Percentiles rank a stretch among this genome's conserved stretches.
These are phyloP conservation scores for Cetonia aurata DNA, from an alignment of 2,888 invertebrate species.

Conservation along the genomic window DNA sequence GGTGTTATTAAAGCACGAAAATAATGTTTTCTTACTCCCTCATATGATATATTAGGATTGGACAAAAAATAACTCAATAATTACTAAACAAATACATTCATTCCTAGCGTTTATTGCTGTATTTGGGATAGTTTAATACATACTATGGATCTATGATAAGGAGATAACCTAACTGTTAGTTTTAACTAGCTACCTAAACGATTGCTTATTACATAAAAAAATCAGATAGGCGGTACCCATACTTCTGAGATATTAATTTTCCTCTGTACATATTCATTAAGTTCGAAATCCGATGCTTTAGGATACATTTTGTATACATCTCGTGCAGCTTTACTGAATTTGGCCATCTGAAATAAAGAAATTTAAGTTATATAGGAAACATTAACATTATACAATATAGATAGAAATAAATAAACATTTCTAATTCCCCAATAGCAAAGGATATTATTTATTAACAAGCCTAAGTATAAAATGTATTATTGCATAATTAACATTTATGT, in stretches of 20 bases:
- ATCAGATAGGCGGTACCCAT: constrained; percentile 70
- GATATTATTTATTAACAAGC: too few species aligned
- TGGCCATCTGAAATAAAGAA: constrained; percentile 62
- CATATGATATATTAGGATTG: too few species aligned
- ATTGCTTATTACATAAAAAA: too few species aligned
- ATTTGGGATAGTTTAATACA: too few species aligned
- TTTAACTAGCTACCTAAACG: too few species aligned
- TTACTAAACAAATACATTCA: too few species aligned
- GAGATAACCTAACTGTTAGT: too few species aligned
- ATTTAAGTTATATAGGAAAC: background rate
- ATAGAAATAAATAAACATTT: constrained; percentile 12
- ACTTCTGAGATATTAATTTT: constrained; percentile 67
- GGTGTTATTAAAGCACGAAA: too few species aligned
- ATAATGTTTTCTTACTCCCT: too few species aligned
- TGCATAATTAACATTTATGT: background rate
- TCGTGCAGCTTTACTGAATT: constrained; percentile 67
- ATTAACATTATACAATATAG: background rate
- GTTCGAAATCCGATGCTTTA: constrained; percentile 67
- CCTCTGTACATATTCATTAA: constrained; percentile 66
- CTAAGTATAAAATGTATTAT: background rate
- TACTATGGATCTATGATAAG: too few species aligned
- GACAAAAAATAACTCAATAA: too few species aligned
- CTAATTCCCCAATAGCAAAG: background rate
- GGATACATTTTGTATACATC: constrained; percentile 67
- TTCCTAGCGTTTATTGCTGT: too few species aligned